A percentile compares a stretch with the other conserved stretches of the same genome.
Evolutionary conservation across 1,140 invertebrate genomes (phyloP).

Genomic region (Megalopta genalis): DNA sequence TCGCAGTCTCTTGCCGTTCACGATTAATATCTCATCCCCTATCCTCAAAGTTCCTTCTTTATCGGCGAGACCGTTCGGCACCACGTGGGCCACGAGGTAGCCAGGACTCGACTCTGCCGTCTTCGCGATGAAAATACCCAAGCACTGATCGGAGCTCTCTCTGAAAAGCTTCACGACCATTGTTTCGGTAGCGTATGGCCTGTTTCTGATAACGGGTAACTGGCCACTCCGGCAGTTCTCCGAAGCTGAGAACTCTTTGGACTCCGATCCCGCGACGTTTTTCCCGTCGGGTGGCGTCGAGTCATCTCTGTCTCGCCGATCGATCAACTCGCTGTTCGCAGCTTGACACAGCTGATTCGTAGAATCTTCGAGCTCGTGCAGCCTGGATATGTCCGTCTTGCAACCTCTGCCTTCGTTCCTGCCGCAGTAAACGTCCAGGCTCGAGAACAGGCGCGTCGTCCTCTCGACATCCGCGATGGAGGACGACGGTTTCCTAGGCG

Average conservation of each 20-base stretch:
- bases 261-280: constrained; percentile 66
- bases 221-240: neutral
- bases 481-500: constrained; percentile 62
- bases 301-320: constrained; percentile 1
- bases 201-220: constrained; percentile 78
- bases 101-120: constrained; percentile 86
- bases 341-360: constrained; percentile 16
- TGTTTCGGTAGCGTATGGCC: constrained; percentile 78
- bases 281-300: constrained; percentile 29
- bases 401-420: constrained; percentile 33
- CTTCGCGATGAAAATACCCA: constrained; percentile 93
- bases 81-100: constrained; percentile 91
- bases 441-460: constrained; percentile 55
- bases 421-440: constrained; percentile 43
- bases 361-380: constrained; percentile 22
- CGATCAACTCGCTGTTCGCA: constrained; percentile 29
- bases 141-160: constrained; percentile 84
- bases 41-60: constrained; percentile 88
- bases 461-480: constrained; percentile 57
- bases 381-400: neutral
- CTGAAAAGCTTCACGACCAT: constrained; percentile 86
- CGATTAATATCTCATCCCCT: constrained; percentile 91
- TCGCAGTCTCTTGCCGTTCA: constrained; percentile 88
- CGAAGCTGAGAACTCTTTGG: neutral
- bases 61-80: constrained; percentile 88